Percentiles rank a stretch among this genome's conserved stretches.
Conservation (phyloP, 2,888 invertebrate species). For the Nephrotoma guestfalica region DNA sequence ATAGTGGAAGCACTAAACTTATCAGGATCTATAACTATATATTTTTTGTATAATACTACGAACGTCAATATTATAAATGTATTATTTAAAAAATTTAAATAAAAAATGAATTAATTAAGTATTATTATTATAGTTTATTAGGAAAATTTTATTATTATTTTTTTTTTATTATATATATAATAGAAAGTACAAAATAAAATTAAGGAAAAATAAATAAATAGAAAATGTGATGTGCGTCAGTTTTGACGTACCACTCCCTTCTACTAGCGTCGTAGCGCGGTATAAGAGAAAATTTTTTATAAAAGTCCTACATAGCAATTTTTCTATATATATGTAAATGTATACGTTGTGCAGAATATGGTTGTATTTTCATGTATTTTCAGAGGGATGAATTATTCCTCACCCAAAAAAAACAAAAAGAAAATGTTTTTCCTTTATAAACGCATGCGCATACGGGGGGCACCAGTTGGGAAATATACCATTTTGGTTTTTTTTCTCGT, state of each 20-base stretch:
- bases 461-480: background rate
- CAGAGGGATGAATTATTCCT: background rate
- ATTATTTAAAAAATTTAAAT: background rate
- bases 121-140: conserved; percentile 1
- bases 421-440: background rate
- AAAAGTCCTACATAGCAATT: background rate
- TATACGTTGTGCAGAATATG: background rate
- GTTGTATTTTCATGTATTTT: background rate
- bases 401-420: background rate
- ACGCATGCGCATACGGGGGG: background rate
- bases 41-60: background rate
- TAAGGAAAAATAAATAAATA: background rate
- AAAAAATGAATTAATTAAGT: background rate
- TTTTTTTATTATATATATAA: background rate
- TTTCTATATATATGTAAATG: background rate
- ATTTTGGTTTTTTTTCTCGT: background rate
- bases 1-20: conserved; percentile 3
- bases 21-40: background rate
- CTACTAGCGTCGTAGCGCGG: conserved; percentile 24
- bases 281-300: conserved; percentile 1
- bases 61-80: background rate
- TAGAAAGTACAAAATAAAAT: conserved; percentile 3
- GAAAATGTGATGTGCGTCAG: conserved; percentile 29
- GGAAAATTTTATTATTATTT: background rate
- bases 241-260: conserved; percentile 35